phyloP scores from a whole-genome alignment of 2,797 vertebrate species.

The Fratercula arctica region DNA sequence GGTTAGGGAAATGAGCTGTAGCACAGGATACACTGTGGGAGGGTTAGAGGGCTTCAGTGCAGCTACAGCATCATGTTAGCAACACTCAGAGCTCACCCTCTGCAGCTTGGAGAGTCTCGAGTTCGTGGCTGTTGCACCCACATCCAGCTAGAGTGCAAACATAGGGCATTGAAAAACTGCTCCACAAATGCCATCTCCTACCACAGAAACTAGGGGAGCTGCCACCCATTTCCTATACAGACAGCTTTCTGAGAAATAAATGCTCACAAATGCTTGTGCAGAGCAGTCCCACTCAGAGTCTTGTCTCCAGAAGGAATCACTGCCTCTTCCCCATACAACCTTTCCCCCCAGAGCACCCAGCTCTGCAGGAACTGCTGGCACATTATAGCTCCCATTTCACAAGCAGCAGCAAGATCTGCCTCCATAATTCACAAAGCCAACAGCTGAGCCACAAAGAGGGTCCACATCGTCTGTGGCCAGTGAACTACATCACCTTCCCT shows the following conservation, averaged over 20 bases:
- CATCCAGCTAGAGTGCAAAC: slow-evolving; percentile 68
- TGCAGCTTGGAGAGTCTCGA: slow-evolving; percentile 50
- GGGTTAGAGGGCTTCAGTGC: slow-evolving; percentile 57
- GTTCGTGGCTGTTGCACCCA: slow-evolving; percentile 64
- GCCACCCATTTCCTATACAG: not conserved
- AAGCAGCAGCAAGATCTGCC: not conserved
- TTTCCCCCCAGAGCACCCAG: not conserved
- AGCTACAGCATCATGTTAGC: slow-evolving; percentile 52
- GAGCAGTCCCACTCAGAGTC: not conserved
- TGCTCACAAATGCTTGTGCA: not conserved
- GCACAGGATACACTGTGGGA: not conserved
- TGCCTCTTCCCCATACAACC: not conserved
- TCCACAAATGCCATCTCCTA: not conserved
- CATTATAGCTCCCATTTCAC: not conserved
- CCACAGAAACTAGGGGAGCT: not conserved
- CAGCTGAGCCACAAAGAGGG: not conserved
- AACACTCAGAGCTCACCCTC: slow-evolving; percentile 69
- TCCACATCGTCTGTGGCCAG: not conserved
- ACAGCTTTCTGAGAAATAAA: slow-evolving; percentile 7
- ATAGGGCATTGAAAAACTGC: slow-evolving; percentile 48
- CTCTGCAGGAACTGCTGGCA: not conserved
- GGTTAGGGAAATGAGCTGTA: slow-evolving; percentile 51
- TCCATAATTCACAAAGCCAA: not conserved
- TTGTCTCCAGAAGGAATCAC: not conserved
- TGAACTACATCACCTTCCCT: not conserved